phyloP scores from a whole-genome alignment of 1,140 invertebrate species.

The Panonychus citri region DNA sequence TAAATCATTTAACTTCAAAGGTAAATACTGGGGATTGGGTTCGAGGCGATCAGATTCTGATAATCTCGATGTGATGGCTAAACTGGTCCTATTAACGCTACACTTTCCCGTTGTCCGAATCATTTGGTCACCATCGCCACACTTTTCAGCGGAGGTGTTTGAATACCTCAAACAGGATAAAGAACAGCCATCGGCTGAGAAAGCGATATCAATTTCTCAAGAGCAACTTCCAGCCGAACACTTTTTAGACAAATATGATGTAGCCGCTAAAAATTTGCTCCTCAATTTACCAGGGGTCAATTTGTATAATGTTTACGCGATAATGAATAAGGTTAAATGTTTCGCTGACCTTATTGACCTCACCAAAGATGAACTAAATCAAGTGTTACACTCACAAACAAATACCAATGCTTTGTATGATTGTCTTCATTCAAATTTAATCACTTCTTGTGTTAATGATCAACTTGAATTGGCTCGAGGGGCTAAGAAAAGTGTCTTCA shows the following conservation, averaged over 20 bases:
- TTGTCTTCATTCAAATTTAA: conserved; percentile 4
- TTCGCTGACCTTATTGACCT: conserved; percentile 36
- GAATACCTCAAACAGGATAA: conserved; percentile 34
- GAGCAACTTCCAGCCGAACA: conserved; percentile 12
- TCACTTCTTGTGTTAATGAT: background rate
- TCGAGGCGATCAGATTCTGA: background rate
- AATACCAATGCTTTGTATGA: conserved; percentile 4
- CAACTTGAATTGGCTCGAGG: background rate
- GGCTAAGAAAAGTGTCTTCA: too few relatives aligned
- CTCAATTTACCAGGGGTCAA: conserved; percentile 69
- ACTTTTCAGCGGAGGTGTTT: conserved; percentile 82
- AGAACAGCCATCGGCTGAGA: conserved; percentile 15
- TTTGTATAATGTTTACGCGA: conserved; percentile 50
- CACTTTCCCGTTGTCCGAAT: conserved; percentile 77
- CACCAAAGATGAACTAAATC: conserved; percentile 30
- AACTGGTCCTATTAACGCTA: conserved; percentile 55
- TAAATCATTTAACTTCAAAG: conserved; percentile 42
- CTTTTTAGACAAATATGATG: conserved; percentile 43
- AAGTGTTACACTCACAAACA: conserved; percentile 31
- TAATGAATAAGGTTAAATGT: conserved; percentile 43
- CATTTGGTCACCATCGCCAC: conserved; percentile 84
- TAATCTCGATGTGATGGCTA: conserved; percentile 9
- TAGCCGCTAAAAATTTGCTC: conserved; percentile 48
- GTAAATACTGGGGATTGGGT: conserved; percentile 5
- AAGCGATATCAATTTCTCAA: conserved; percentile 20